These are phyloP conservation scores for Pelosia muscerda DNA, from an alignment of 2,888 invertebrate genomes.

Conservation along the genomic window DNA sequence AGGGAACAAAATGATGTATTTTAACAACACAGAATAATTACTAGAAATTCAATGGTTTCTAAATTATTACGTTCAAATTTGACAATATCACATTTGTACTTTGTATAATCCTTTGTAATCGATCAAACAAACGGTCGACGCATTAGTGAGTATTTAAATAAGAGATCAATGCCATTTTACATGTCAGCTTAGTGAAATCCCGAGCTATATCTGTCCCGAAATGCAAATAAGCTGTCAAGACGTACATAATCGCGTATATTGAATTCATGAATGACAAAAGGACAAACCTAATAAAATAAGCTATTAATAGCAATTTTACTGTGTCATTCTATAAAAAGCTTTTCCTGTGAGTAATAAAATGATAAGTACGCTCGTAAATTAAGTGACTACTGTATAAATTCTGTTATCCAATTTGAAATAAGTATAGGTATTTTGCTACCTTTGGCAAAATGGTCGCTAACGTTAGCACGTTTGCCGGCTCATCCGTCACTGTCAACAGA, in stretches of 20 bases:
- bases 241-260: slow-evolving; percentile 24
- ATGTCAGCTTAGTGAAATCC: slow-evolving; percentile 73
- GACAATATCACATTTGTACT: slow-evolving; percentile 27
- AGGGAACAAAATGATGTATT: neutral
- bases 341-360: slow-evolving; percentile 42
- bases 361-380: slow-evolving; percentile 48
- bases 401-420: slow-evolving; percentile 55
- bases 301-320: slow-evolving; percentile 15
- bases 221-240: slow-evolving; percentile 63
- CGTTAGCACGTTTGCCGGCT: slow-evolving; percentile 66
- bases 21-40: neutral
- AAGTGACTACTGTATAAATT: slow-evolving; percentile 50
- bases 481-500: slow-evolving; percentile 82
- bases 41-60: neutral
- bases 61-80: neutral
- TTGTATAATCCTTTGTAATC: slow-evolving; percentile 52
- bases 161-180: slow-evolving; percentile 75
- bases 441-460: slow-evolving; percentile 67
- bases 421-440: slow-evolving; percentile 61
- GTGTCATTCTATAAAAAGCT: slow-evolving; percentile 24
- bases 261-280: slow-evolving; percentile 23
- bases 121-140: slow-evolving; percentile 58
- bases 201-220: slow-evolving; percentile 65
- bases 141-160: slow-evolving; percentile 71
- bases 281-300: slow-evolving; percentile 6